Evolutionary conservation across 2,113 vertebrate species (phyloP).

Genomic region (Cettia cetti): DNA sequence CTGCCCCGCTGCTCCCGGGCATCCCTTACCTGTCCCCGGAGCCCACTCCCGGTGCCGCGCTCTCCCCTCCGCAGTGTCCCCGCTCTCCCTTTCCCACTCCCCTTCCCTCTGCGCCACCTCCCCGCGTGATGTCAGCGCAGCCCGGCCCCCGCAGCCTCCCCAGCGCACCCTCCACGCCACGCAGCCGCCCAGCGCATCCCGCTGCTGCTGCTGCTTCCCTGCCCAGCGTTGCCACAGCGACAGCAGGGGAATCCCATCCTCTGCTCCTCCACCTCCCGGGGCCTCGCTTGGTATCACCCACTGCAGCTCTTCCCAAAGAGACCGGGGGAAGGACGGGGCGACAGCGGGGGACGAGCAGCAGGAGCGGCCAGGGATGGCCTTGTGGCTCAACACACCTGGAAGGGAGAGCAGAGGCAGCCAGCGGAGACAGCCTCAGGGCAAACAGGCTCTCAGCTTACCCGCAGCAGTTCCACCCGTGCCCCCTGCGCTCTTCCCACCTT

Average conservation of each 20-base stretch:
- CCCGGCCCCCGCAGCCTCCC: slow-evolving; percentile 30
- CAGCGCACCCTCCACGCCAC: not conserved
- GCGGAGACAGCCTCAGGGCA: not conserved
- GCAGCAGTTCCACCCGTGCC: not conserved
- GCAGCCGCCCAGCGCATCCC: slow-evolving; percentile 3
- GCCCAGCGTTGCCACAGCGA: slow-evolving; percentile 38
- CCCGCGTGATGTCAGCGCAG: slow-evolving; percentile 35
- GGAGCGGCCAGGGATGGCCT: not conserved
- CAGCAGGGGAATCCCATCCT: slow-evolving; percentile 54
- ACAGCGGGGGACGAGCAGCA: not conserved
- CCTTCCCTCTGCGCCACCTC: not conserved
- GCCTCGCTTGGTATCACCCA: not conserved
- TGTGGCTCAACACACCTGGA: not conserved
- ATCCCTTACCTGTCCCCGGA: slow-evolving; percentile 34
- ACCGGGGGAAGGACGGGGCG: not conserved
- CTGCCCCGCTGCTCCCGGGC: not conserved
- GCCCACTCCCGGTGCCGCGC: not conserved
- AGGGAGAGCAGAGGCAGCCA: not conserved
- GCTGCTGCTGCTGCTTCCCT: not conserved
- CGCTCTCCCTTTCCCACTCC: not conserved
- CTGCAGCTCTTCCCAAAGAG: slow-evolving; percentile 12
- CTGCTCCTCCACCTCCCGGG: not conserved
- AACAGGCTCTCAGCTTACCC: not conserved
- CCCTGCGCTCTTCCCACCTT: not conserved
- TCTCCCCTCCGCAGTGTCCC: slow-evolving; percentile 13